Percentiles rank a stretch among this genome's conserved stretches.
Evolutionary conservation across 2,797 vertebrate genomes (phyloP).

Genomic region (Numenius phaeopus): DNA sequence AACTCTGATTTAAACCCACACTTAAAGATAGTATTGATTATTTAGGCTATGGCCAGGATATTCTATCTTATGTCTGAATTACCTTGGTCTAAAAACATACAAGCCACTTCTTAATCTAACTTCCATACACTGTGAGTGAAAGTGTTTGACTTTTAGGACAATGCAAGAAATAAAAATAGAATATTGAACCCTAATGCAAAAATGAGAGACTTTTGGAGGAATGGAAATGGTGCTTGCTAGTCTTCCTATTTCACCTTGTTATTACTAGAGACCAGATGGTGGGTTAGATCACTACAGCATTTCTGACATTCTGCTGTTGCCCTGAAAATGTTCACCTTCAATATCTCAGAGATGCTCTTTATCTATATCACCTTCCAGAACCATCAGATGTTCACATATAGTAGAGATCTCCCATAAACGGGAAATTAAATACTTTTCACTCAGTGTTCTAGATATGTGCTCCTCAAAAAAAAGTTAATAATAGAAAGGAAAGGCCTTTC

Average conservation of each 20-base stretch:
- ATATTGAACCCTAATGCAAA: neutral
- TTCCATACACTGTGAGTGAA: neutral
- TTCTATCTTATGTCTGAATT: neutral
- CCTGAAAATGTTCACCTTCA: neutral
- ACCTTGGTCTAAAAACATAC: neutral
- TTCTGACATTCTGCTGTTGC: neutral
- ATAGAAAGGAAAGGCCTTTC: neutral
- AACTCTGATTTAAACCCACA: neutral
- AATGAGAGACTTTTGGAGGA: neutral
- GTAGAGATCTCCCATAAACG: neutral
- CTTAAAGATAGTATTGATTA: neutral
- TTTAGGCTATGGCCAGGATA: neutral
- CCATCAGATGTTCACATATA: neutral
- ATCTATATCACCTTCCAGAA: neutral
- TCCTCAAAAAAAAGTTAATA: neutral
- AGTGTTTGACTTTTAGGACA: neutral
- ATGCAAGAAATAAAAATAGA: neutral
- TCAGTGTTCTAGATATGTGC: accelerated
- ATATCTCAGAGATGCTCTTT: neutral
- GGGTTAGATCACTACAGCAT: neutral
- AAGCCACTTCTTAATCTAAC: neutral
- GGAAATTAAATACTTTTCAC: neutral
- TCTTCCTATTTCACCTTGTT: neutral
- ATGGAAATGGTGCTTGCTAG: neutral
- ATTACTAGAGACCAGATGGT: neutral